Evolutionary conservation across 1,140 invertebrate species (phyloP), one percentile per base, ranked within the genome.

Genomic region (Zaprionus lachaisei): DNA sequence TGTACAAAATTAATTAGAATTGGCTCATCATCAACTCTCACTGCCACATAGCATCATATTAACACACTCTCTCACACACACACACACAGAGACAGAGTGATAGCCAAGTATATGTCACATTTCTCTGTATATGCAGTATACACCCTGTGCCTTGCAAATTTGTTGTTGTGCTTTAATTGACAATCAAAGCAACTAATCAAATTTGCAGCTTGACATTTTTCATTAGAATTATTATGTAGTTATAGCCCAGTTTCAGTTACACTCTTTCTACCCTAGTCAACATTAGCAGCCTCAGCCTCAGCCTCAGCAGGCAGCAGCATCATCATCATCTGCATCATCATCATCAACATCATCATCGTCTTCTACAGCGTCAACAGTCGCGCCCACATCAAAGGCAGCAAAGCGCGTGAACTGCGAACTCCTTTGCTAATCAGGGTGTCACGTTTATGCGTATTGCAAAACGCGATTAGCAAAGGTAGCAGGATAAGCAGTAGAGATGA

Each of bases 181-280:
- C 84, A 89, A 89, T 89, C 84, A 89, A 89, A 89, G 84, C 84
- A 65, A 79, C 71, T 89, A 89, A 89, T 89, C 84, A 89, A 89
- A 89, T 89, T 89, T 89, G 81, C 85, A 78, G 79, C 85, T 87
- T 81, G 85, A 90, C 84, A 84, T 90, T 89, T 89, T 89, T 89
- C 84, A 89, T 89, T 89, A 89, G 85, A 89, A 89, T 90, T 89
- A 89, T 89, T 89, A 89, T 79, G 81, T 84, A 89, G 78, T 90
- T 84, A 82, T 64, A 71, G 68, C 47, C 47, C 62, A 77, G 64
- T 68, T 68, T 44, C 78, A 37, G 62, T 57, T 57, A 15, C 44
- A 63, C 3, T 62, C 5, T 47, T 44, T 17, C 75, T 76, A 66
- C 81, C 71, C 72, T 41, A 41, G 14, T 14, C 38, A 15, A 14